Conservation (phyloP, 2,797 vertebrate species). For the Anas bahamensis region DNA sequence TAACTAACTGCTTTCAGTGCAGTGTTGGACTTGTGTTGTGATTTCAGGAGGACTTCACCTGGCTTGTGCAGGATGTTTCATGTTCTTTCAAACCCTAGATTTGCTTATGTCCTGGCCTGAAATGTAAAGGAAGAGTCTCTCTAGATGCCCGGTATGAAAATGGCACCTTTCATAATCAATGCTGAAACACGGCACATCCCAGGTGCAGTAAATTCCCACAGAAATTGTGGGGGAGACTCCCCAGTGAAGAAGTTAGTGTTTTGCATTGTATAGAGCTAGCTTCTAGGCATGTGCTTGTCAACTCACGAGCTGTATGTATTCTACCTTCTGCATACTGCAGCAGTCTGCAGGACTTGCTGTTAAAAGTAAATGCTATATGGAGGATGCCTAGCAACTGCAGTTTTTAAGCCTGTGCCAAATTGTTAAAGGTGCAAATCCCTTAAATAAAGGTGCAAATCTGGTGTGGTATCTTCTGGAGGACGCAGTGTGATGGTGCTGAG, state of each 20-base stretch:
- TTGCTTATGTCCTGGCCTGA: neutral
- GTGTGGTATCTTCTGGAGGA: neutral
- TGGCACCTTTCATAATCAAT: neutral
- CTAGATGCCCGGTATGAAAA: neutral
- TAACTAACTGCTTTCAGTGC: neutral
- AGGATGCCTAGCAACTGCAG: constrained; percentile 64
- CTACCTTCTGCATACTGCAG: constrained; percentile 14
- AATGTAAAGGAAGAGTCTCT: neutral
- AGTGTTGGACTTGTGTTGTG: neutral
- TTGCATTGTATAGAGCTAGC: neutral
- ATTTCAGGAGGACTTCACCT: neutral
- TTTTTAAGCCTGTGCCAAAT: constrained; percentile 29
- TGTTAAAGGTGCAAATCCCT: constrained; percentile 49
- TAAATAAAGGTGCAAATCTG: constrained; percentile 36
- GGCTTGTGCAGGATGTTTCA: neutral
- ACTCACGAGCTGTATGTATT: neutral
- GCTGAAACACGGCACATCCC: fast-evolving
- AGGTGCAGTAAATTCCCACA: neutral
- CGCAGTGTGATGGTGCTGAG: neutral
- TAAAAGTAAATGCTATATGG: constrained; percentile 32
- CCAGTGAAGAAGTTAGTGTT: fast-evolving
- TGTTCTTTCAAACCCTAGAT: neutral
- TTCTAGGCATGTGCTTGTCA: neutral
- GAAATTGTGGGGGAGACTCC: neutral
- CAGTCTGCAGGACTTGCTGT: constrained; percentile 29